Conservation (phyloP, 1,140 invertebrate species). For the Chrysomallon squamiferum region DNA sequence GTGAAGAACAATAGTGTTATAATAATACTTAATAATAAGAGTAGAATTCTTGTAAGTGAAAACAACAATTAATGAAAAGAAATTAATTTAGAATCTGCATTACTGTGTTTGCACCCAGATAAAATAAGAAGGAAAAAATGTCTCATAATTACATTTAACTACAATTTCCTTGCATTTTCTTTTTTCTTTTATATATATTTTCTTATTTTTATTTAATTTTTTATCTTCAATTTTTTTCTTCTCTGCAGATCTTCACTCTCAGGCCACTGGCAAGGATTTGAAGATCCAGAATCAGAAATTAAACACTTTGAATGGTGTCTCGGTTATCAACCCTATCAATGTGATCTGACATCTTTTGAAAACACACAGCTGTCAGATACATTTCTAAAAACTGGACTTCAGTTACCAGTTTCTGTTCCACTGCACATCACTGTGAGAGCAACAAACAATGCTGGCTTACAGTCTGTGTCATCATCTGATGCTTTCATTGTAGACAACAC, state of each 20-base stretch:
- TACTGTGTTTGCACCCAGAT: no score
- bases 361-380: constrained; percentile 5
- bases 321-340: constrained; percentile 2
- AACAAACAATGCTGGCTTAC: constrained; percentile 21
- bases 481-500: constrained; percentile 30
- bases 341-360: constrained; percentile 13
- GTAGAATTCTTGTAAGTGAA: no score
- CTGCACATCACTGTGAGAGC: constrained; percentile 25
- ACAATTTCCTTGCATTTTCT: no score
- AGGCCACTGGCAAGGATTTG: constrained; percentile 25
- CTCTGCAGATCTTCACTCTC: constrained; percentile 15
- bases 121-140: no score
- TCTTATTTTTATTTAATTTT: background rate
- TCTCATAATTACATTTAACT: no score
- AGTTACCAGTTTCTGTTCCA: constrained; percentile 6
- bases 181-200: no score
- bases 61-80: no score
- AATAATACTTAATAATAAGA: no score
- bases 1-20: no score
- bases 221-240: background rate
- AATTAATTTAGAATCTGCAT: no score
- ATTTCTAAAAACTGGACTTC: constrained; percentile 11
- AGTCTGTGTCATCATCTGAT: constrained; percentile 13
- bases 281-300: constrained; percentile 31
- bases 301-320: constrained; percentile 31